Base-by-base conservation (phyloP, 2,797 vertebrate genomes). In the Rhinichthys osculus region DNA sequence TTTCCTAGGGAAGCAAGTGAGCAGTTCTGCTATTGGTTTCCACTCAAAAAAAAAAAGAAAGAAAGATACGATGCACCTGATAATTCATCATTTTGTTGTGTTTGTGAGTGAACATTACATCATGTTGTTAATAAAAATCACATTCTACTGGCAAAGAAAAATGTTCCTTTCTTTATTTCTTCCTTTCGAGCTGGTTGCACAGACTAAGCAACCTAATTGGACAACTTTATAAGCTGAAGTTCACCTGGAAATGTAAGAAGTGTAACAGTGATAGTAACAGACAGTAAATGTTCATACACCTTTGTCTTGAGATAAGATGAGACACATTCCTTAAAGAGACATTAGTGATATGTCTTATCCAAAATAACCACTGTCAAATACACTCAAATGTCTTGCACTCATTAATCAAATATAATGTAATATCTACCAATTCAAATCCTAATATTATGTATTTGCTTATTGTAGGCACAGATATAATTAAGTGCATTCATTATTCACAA, bases 131-230 rank as follows among this genome's bases (percentile, higher is more conserved):
- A 40, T 50, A 4, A 52, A 52, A 50, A 35, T 70, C 69, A 33
- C n/a, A 57, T 40, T 73, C 21, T 47, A 23, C 52, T n/a, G 13
- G 73, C 11, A 3, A 57, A 44, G 2, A 23, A 72, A 30, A 1
- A 2, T 78, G n/a, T 59, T 59, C 21, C 21, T 57, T 11, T 40
- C 0, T 47, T 62, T 9, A n/a, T 17, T 27, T 33, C 30, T 62
- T 82, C n/a, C 10, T 33, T 72, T 42, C 40, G 33, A 82, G 52
- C 52, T 73, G 27, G 40, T 47, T 52, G 59, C 71, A n/a, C 30
- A 83, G 54, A 35, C 19, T 59, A 38, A 76, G 40, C 42, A 66
- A 62, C 21, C 59, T 83, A 83, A 83, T 76, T 83, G 72, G 71
- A 83, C 27, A 27, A 17, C 42, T 66, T 83, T 50, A 64, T 74